Base-by-base conservation (phyloP, 2,113 vertebrate species). In the Entelurus aequoreus region DNA sequence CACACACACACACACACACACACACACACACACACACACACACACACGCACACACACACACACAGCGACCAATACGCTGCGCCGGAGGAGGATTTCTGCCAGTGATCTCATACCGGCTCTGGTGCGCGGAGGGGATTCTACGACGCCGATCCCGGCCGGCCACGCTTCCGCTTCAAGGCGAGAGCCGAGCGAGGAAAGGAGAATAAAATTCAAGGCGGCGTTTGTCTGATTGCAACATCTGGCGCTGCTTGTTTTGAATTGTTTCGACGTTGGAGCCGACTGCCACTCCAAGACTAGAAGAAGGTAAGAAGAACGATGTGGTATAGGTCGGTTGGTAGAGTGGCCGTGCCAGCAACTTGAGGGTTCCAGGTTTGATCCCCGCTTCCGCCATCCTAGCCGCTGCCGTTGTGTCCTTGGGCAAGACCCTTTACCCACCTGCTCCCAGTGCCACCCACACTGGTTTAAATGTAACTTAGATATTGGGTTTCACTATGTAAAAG, bases 1-100 rank as follows among this genome's bases (percentile, higher is more conserved):
- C 19, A 19, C 19, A 19, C 19, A 19, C 19, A 19, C 28, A 4
- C 28, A 28, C 28, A 28, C 28, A 4, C 28, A 28, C 28, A 28
- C 28, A 28, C 28, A 19, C 19, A 19, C 19, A 19, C 19, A 19
- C 19, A 19, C 19, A 19, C 19, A 19, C 19, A 19, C 19, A 19
- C 19, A 19, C 19, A 19, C 19, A 19, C 19, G 2, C 19, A 19
- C 19, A 19, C 19, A 2, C 19, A 19, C 19, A 19, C 19, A 19
- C 19, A 19, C 88, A 88, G 87, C 84, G 88, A 87, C 90, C 87
- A 90, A 90, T 86, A 84, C 86, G 85, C 62, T 87, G 71, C 82
- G 83, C 85, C 80, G 82, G 79, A 86, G 85, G 86, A 90, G 84
- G 85, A 85, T 84, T 87, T 81, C 85, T 88, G 88, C 86, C 86